Evolutionary conservation across 2,888 invertebrate genomes (phyloP).

Genomic region (Drosophila greeni): DNA sequence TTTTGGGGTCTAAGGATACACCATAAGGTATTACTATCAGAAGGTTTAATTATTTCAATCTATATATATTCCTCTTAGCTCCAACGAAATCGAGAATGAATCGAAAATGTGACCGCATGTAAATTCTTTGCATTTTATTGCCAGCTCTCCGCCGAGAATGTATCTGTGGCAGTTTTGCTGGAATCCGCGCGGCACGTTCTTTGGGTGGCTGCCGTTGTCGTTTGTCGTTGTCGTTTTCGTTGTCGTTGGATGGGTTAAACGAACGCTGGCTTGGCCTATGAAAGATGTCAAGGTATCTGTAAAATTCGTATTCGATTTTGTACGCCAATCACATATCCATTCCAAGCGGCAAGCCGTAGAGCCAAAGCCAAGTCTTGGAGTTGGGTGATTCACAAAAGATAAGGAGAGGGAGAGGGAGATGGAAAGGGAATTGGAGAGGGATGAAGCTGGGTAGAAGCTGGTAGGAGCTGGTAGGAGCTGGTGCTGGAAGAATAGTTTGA

Average conservation of each 20-base stretch:
- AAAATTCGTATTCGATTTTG: slow-evolving; percentile 52
- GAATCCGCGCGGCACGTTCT: slow-evolving; percentile 37
- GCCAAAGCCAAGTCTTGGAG: slow-evolving; percentile 9
- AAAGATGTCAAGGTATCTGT: slow-evolving; percentile 75
- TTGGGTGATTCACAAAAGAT: no score
- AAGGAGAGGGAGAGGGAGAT: no score
- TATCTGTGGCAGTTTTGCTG: slow-evolving; percentile 34
- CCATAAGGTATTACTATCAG: no score
- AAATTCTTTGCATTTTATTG: slow-evolving; percentile 55
- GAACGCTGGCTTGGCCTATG: slow-evolving; percentile 69
- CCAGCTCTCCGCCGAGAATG: slow-evolving; percentile 11
- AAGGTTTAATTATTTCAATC: no score
- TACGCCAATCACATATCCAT: slow-evolving; percentile 60
- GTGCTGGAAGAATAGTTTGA: no score
- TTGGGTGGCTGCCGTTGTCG: slow-evolving; percentile 20
- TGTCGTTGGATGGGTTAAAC: slow-evolving; percentile 68
- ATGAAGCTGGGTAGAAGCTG: no score
- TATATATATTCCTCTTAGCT: no score
- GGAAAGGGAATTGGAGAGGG: no score
- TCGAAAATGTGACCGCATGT: slow-evolving; percentile 60
- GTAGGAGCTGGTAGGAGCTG: no score
- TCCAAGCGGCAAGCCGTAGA: slow-evolving; percentile 3
- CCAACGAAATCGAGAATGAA: slow-evolving; percentile 57
- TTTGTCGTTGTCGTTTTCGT: not conserved
- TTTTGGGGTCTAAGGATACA: not conserved